Base-by-base conservation (phyloP, 2,113 vertebrate species). In the Lampris incognitus region DNA sequence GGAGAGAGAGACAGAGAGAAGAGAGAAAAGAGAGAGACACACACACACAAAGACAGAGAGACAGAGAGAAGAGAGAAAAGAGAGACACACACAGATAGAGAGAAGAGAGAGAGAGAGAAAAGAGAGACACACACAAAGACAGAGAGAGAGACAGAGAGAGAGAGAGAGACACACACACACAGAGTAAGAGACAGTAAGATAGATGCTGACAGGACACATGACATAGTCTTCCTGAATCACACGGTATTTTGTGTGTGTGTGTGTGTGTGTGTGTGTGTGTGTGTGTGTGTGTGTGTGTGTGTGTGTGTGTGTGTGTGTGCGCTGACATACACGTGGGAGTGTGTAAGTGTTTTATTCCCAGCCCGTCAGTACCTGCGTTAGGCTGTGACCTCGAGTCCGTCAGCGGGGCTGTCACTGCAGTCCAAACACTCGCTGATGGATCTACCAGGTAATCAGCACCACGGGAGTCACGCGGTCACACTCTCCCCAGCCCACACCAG, bases 351-450 rank as follows among this genome's bases (percentile, higher is more conserved):
- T 42, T 39, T 39, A 2, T 86, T 86, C 76, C 69, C 68, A 74
- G 40, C 76, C 76, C 42, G 44, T 69, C 81, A 75, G 81, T 81
- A 88, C 79, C 85, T 87, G 85, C 73, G 67, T 44, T 41, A 52
- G 46, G 74, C 82, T 78, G 74, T 85, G 79, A 88, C 64, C 74
- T 79, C 73, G 62, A 77, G 85, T 91, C 85, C 82, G 38, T 92
- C 84, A 78, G 68, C 79, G 24, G 72, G 69, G 70, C 88, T 52
- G 69, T 79, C 74, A 39, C 51, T 76, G 69, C 62, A 55, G 41
- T 91, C 88, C 82, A 91, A 92, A 92, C 91, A 92, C 74, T 69
- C 60, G 38, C 79, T 90, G 88, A 92, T 86, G 68, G 88, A 92
- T 89, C 84, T 60, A 51, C 76, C 81, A 52, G 85, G 81, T 88